These are phyloP conservation scores for Drosophila colorata DNA, from an alignment of 2,888 invertebrate genomes.

Conservation along the genomic window DNA sequence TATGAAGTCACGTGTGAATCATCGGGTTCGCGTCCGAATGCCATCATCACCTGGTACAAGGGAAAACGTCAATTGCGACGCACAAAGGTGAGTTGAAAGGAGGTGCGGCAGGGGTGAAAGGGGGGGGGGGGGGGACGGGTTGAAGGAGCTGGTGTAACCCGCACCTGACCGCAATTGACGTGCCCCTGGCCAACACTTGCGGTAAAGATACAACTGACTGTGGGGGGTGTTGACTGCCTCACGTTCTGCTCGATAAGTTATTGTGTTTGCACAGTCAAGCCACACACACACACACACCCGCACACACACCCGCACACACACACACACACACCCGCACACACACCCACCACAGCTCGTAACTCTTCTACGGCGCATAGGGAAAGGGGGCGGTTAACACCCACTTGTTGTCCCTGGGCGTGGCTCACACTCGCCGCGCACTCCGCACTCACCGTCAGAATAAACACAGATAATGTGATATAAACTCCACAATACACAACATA, in stretches of 20 bases:
- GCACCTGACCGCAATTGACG: slow-evolving; percentile 75
- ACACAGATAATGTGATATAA: slow-evolving; percentile 84
- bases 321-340: not conserved
- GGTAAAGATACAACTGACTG: slow-evolving; percentile 1
- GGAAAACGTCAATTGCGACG: slow-evolving; percentile 92
- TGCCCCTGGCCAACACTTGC: slow-evolving; percentile 31
- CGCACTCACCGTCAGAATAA: slow-evolving; percentile 67
- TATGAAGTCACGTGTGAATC: slow-evolving; percentile 94
- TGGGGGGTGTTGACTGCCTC: slow-evolving; percentile 64
- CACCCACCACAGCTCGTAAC: slow-evolving; percentile 56
- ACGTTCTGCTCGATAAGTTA: slow-evolving; percentile 77
- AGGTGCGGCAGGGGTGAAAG: too few relatives aligned
- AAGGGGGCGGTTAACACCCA: slow-evolving; percentile 46
- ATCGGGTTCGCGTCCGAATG: slow-evolving; percentile 93
- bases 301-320: slow-evolving; percentile 34
- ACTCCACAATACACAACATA: slow-evolving; percentile 74
- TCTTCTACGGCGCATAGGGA: slow-evolving; percentile 33
- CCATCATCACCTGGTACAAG: slow-evolving; percentile 95
- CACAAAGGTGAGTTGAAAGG: slow-evolving; percentile 88
- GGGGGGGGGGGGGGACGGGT: not conserved
- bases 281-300: slow-evolving; percentile 34
- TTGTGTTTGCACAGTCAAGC: slow-evolving; percentile 78
- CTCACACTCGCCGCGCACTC: slow-evolving; percentile 53
- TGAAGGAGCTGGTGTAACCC: not conserved
- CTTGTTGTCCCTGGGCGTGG: slow-evolving; percentile 78